Base-by-base conservation (phyloP, 1,140 invertebrate genomes). In the Dufourea novaeangliae region DNA sequence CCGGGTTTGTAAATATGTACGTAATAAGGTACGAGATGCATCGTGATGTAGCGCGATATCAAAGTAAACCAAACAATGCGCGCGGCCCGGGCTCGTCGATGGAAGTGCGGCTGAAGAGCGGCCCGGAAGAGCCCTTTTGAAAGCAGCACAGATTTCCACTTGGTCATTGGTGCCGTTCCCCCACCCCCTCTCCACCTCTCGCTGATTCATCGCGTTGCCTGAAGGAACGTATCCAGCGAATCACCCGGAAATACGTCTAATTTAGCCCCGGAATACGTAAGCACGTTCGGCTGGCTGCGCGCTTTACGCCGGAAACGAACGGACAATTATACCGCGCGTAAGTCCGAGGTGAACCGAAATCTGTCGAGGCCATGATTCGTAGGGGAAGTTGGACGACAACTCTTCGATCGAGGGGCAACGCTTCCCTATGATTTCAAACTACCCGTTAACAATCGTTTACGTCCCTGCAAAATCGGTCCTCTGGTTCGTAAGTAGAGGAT, bases 341-440 rank as follows among this genome's bases (percentile, higher is more conserved):
- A 84, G 80, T 83, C 78, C 32, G 78, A 56, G 78, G 64, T 84
- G 61, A 80, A 84, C 83, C 82, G 52, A 79, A 84, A 84, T 84
- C 78, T 59, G 72, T 67, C 44, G 54, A 59, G 56, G 64, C 57
- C 82, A 54, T 37, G 63, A 78, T 84, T 73, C 68, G 54, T 57
- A 57, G 52, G n/a, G 57, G 75, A 78, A 78, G 56, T 77, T 78
- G 20, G 62, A 32, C 37, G 77, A 79, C 46, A 66, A 75, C 59
- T 39, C 41, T 54, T 71, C 80, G 44, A 44, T 67, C 59, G 66
- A 34, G 62, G 67, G 69, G 44, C 41, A 63, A 69, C 57, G 66
- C 77, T 72, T 84, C 73, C 73, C 54, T n/a, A 39, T 41, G 62
- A 83, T 75, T 80, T 75, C 73, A 46, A 80, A 78, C 63, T 61